These are phyloP conservation scores for Megamerina dolium DNA, from an alignment of 2,888 invertebrate genomes.

Conservation along the genomic window DNA sequence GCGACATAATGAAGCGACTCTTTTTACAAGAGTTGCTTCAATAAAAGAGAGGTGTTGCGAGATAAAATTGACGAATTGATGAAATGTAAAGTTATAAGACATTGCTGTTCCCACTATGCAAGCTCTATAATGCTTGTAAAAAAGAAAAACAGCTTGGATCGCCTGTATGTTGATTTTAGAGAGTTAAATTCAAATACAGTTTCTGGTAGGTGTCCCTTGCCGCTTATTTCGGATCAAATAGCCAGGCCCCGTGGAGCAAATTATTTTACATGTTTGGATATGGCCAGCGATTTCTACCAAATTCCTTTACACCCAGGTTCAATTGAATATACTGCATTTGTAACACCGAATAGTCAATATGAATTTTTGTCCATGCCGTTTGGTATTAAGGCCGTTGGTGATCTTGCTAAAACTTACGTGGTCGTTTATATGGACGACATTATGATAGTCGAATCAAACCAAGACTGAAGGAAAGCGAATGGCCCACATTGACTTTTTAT, in stretches of 20 bases:
- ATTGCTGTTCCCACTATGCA: background rate
- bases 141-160: background rate
- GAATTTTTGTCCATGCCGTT: slow-evolving; percentile 13
- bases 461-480: slow-evolving; percentile 4
- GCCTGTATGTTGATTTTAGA: background rate
- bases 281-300: slow-evolving; percentile 16
- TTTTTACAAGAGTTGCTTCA: background rate
- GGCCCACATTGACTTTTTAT: too few relatives aligned
- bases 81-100: slow-evolving; percentile 1
- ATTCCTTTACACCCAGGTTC: slow-evolving; percentile 12
- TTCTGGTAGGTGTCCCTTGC: slow-evolving; percentile 2
- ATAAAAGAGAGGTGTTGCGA: slow-evolving; percentile 1
- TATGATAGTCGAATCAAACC: slow-evolving; percentile 6
- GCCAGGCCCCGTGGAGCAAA: slow-evolving; percentile 4
- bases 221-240: background rate
- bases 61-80: slow-evolving; percentile 1
- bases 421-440: slow-evolving; percentile 15
- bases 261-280: slow-evolving; percentile 5
- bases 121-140: slow-evolving; percentile 1
- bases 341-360: slow-evolving; percentile 11
- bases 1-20: too few relatives aligned
- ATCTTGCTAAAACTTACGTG: slow-evolving; percentile 10
- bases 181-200: background rate
- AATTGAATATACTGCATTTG: slow-evolving; percentile 14
- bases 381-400: slow-evolving; percentile 11